phyloP scores from a whole-genome alignment of 2,113 vertebrate species.

The Anthoscopus minutus region DNA sequence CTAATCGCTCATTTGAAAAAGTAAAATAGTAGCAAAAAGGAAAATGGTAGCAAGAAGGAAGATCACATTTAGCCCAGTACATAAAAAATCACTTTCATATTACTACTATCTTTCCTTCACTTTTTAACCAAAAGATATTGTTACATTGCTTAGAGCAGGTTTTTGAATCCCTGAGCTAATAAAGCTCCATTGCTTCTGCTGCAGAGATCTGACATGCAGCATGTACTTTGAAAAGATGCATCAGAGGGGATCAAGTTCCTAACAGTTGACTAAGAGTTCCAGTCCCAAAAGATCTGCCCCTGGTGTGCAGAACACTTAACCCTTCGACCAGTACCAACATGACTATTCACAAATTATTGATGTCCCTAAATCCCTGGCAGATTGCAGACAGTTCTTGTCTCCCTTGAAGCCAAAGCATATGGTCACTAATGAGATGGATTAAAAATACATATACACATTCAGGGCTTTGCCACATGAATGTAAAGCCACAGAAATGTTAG shows the following conservation, averaged over 20 bases:
- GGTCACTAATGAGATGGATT: conserved; percentile 80
- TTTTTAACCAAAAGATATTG: conserved; percentile 54
- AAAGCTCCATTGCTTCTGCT: conserved; percentile 62
- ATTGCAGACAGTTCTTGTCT: conserved; percentile 74
- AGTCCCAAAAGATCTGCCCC: conserved; percentile 75
- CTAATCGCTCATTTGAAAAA: not conserved
- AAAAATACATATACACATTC: conserved; percentile 64
- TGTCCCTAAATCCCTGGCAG: conserved; percentile 81
- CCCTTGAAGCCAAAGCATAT: conserved; percentile 79
- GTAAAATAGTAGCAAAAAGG: not conserved
- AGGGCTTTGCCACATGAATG: conserved; percentile 61
- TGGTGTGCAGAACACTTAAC: conserved; percentile 81
- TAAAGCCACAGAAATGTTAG: conserved; percentile 67
- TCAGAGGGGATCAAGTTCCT: conserved; percentile 71
- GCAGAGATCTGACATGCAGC: conserved; percentile 64
- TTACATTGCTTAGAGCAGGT: conserved; percentile 55
- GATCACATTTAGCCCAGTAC: not conserved
- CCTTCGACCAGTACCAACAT: conserved; percentile 78
- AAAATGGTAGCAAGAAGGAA: conserved; percentile 14
- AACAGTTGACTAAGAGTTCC: conserved; percentile 68
- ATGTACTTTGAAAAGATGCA: conserved; percentile 52
- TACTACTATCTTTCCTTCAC: conserved; percentile 3
- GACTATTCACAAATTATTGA: conserved; percentile 87
- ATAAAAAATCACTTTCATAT: conserved; percentile 21
- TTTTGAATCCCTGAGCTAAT: conserved; percentile 72